phyloP scores from a whole-genome alignment of 1,140 invertebrate species.

The Apocrypta bakeri region DNA sequence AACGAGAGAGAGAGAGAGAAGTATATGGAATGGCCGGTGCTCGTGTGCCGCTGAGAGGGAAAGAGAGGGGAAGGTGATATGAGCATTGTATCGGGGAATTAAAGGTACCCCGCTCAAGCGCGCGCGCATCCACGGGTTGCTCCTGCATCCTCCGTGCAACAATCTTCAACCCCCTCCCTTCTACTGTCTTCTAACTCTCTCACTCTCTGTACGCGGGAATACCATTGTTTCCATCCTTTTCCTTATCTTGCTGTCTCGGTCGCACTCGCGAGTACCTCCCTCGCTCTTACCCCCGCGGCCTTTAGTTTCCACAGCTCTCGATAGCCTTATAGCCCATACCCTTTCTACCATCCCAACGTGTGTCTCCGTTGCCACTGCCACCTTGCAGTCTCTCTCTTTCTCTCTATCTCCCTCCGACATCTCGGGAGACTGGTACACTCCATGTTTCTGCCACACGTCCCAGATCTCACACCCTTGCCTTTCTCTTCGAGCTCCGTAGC shows the following conservation, averaged over 20 bases:
- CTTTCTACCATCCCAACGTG: not conserved
- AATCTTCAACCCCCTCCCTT: conserved; percentile 45
- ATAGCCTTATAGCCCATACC: conserved; percentile 29
- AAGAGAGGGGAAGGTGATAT: conserved; percentile 69
- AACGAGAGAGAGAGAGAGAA: conserved; percentile 38
- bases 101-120: conserved; percentile 67
- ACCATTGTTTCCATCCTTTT: conserved; percentile 53
- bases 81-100: conserved; percentile 76
- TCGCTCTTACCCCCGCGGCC: conserved; percentile 13
- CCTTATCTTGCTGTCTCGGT: conserved; percentile 55
- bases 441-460: conserved; percentile 63
- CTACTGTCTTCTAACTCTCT: conserved; percentile 41
- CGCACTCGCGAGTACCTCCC: conserved; percentile 37
- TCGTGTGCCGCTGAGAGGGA: conserved; percentile 39
- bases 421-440: conserved; percentile 47
- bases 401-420: conserved; percentile 31
- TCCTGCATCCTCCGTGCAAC: conserved; percentile 48
- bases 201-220: conserved; percentile 52
- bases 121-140: conserved; percentile 24
- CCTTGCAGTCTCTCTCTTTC: conserved; percentile 53
- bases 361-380: conserved; percentile 47
- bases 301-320: conserved; percentile 40
- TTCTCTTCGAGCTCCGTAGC: conserved; percentile 17
- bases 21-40: conserved; percentile 56
- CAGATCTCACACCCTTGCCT: conserved; percentile 54